Base-by-base conservation (phyloP, 2,113 vertebrate species). In the Fukomys damarensis region DNA sequence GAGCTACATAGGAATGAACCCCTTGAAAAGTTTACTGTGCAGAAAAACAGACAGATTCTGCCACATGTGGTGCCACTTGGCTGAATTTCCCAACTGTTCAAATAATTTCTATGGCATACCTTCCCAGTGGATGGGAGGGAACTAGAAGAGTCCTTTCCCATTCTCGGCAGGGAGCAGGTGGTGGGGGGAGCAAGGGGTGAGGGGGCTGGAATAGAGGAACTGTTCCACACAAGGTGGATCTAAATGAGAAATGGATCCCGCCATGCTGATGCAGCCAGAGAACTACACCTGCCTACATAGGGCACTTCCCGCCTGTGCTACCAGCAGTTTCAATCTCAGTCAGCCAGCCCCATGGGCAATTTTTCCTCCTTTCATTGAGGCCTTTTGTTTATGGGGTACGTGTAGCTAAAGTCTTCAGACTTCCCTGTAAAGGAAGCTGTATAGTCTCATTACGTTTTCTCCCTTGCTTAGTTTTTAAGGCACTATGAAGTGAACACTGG, bases 11-110 rank as follows among this genome's bases (percentile, higher is more conserved):
- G 82, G 41, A 66, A 38, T 35, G 49, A 63, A 20, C 4, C 5
- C 24, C 52, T n/a, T 17, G 28, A 79, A 93, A 95, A 86, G 52
- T 94, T 89, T 85, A 58, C 86, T 65, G 86, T 14, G 83, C 82
- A 85, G 81, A 91, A 95, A 97, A 95, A 65, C 38, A 94, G 49
- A 91, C 83, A 91, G 93, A 91, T 83, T 95, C 95, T 80, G n/a
- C 72, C 83, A 63, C 94, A 74, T 35, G 92, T 59, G n/a, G 89
- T 85, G 54, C 54, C 70, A 32, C 72, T 96, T 97, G 96, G 94
- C 92, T n/a, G 94, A 24, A 17, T 72, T 94, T 91, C 86, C 84
- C 72, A 28, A 7, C 17, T 20, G 35, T 56, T 89, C 89, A 35
- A 58, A 68, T 77, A 76, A 79, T 91, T 80, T 87, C 94, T 83